These are phyloP conservation scores for Cheilosia soror DNA, from an alignment of 2,888 invertebrate species.

Conservation along the genomic window DNA sequence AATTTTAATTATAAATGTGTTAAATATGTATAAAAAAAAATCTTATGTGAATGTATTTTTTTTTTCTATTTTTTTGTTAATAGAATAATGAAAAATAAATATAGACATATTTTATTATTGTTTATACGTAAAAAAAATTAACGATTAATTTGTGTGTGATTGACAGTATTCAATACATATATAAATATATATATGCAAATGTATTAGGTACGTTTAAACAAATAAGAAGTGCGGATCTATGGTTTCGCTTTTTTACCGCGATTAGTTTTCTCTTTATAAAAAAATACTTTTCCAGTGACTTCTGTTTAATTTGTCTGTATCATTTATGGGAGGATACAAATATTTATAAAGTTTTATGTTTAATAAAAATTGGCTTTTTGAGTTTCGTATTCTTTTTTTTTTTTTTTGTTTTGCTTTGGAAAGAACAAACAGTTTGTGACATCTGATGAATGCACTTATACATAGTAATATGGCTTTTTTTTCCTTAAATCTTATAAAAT, in stretches of 20 bases:
- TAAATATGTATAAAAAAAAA: slow-evolving; percentile 27
- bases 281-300: slow-evolving; percentile 57
- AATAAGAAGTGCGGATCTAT: slow-evolving; percentile 41
- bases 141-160: slow-evolving; percentile 51
- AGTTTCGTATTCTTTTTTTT: slow-evolving; percentile 53
- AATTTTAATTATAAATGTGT: not conserved
- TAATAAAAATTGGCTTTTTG: slow-evolving; percentile 71
- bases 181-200: slow-evolving; percentile 14
- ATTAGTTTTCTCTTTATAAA: slow-evolving; percentile 23
- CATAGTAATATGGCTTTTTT: slow-evolving; percentile 70
- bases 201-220: slow-evolving; percentile 53
- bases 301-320: slow-evolving; percentile 39
- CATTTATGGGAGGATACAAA: slow-evolving; percentile 45
- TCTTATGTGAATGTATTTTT: slow-evolving; percentile 45
- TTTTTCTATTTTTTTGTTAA: not conserved
- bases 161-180: slow-evolving; percentile 36
- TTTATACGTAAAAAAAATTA: slow-evolving; percentile 30
- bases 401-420: slow-evolving; percentile 51
- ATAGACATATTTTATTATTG: slow-evolving; percentile 32
- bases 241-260: slow-evolving; percentile 13
- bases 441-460: slow-evolving; percentile 66
- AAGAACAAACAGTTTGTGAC: slow-evolving; percentile 70
- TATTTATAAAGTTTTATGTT: slow-evolving; percentile 52
- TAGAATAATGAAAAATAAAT: slow-evolving; percentile 55
- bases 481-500: slow-evolving; percentile 65